Percentiles rank a stretch among this genome's conserved stretches.
Evolutionary conservation across 2,113 vertebrate genomes (phyloP).

Genomic region (Typhlomys cinereus): DNA sequence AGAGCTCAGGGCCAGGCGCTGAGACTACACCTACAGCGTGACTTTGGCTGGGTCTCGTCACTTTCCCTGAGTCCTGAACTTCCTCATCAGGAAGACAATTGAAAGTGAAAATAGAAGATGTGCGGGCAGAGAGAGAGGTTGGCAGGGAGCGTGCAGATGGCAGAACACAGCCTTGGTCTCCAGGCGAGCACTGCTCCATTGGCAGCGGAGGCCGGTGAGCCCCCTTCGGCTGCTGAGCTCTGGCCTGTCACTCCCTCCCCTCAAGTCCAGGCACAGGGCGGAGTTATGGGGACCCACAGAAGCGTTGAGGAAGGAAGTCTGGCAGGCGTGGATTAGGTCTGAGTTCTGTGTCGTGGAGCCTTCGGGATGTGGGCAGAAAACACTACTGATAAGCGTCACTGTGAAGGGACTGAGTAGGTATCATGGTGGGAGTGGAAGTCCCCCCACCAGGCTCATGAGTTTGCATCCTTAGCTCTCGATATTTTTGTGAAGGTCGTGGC

Average conservation of each 20-base stretch:
- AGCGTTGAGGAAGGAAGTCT: background rate
- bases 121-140: rapidly evolving
- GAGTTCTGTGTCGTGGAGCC: rapidly evolving
- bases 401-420: background rate
- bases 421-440: no score
- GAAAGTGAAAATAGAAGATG: background rate
- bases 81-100: background rate
- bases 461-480: no score
- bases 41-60: background rate
- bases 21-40: background rate
- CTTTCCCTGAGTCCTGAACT: background rate
- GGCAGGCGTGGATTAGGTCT: background rate
- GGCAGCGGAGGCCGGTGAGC: no score
- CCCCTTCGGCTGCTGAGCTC: background rate
- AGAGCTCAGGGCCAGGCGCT: rapidly evolving
- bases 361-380: no score
- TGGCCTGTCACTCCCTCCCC: background rate
- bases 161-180: background rate
- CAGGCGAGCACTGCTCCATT: background rate
- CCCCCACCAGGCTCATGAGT: no score
- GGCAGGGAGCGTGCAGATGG: background rate
- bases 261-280: background rate
- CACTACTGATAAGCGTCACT: rapidly evolving
- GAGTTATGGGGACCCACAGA: background rate
- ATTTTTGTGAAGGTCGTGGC: no score